Evolutionary conservation across 2,888 invertebrate genomes (phyloP).

Genomic region (Melikaiella ostensackeni): DNA sequence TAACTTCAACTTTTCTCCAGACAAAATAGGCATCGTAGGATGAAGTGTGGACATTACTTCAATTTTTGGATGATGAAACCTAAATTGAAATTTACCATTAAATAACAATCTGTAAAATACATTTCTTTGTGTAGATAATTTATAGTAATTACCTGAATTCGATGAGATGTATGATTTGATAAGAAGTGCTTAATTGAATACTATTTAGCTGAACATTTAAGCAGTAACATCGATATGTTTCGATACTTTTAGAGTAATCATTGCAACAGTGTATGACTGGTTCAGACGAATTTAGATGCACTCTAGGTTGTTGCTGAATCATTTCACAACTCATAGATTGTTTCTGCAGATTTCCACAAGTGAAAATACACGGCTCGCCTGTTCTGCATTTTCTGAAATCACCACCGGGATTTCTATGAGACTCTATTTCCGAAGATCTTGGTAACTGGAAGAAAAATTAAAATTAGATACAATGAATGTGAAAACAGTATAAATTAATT

Average conservation of each 20-base stretch:
- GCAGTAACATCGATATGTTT: slow-evolving; percentile 68
- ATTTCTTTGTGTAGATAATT: neutral
- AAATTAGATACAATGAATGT: neutral
- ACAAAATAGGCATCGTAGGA: slow-evolving; percentile 59
- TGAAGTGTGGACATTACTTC: slow-evolving; percentile 65
- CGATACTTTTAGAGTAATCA: slow-evolving; percentile 56
- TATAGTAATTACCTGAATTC: slow-evolving; percentile 67
- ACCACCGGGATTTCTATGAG: slow-evolving; percentile 64
- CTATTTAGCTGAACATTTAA: slow-evolving; percentile 64
- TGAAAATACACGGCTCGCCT: slow-evolving; percentile 35
- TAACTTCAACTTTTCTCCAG: slow-evolving; percentile 63
- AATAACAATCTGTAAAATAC: neutral
- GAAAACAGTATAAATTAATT: neutral
- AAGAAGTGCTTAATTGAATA: slow-evolving; percentile 62
- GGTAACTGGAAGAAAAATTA: slow-evolving; percentile 46
- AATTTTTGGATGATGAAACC: slow-evolving; percentile 74
- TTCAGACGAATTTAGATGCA: slow-evolving; percentile 44
- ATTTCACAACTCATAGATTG: slow-evolving; percentile 26
- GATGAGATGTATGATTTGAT: slow-evolving; percentile 59
- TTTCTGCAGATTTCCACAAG: slow-evolving; percentile 26
- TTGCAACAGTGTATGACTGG: slow-evolving; percentile 35
- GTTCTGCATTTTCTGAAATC: slow-evolving; percentile 59
- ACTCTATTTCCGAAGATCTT: slow-evolving; percentile 59
- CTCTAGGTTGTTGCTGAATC: slow-evolving; percentile 37
- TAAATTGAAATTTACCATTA: slow-evolving; percentile 45